These are phyloP conservation scores for Trematomus loennbergii DNA, from an alignment of 2,113 vertebrate genomes.

Conservation along the genomic window DNA sequence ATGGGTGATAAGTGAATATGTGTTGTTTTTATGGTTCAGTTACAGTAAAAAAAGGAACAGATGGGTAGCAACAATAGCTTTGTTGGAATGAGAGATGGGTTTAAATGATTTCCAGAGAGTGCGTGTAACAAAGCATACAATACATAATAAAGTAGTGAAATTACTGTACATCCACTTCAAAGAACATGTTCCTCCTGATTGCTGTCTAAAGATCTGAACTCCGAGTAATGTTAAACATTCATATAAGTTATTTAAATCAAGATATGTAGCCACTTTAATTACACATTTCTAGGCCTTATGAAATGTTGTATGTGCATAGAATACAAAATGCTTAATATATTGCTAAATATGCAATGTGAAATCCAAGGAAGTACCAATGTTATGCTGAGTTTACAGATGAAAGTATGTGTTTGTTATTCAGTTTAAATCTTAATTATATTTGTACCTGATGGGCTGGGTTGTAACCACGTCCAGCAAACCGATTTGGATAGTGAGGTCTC, in stretches of 20 bases:
- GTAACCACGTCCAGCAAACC: not conserved
- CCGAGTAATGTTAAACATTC: not conserved
- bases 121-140: conserved; percentile 9
- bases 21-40: conserved; percentile 14
- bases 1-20: not conserved
- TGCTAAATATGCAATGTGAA: not conserved
- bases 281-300: not conserved
- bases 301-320: not conserved
- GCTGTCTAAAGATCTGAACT: conserved; percentile 4
- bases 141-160: conserved; percentile 1
- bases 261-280: not conserved
- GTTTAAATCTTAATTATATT: not conserved
- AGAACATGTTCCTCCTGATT: conserved; percentile 5
- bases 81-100: conserved; percentile 6
- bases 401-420: not conserved
- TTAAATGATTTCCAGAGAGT: not conserved
- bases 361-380: too few species aligned
- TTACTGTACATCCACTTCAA: conserved; percentile 17
- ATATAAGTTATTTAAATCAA: not conserved
- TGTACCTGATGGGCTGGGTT: conserved; percentile 19
- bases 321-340: too few species aligned
- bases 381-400: not conserved
- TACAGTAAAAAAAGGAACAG: not conserved
- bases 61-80: not conserved
- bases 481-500: not conserved